Percentiles rank a stretch among this genome's conserved stretches.
Conservation (phyloP, 2,888 invertebrate species). For the Lasioglossum leucozonium region DNA sequence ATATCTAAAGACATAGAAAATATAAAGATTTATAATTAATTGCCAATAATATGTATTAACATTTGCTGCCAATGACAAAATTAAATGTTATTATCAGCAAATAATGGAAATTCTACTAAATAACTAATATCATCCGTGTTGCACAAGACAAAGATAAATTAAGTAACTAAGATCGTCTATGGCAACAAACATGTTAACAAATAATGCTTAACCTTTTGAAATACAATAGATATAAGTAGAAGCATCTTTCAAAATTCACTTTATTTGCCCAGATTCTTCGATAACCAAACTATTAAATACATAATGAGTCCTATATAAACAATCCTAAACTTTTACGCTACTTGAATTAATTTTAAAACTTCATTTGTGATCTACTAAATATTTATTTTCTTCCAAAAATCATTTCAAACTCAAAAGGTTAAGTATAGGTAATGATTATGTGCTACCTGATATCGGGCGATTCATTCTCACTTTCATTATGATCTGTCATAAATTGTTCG, state of each 20-base stretch:
- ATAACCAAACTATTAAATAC: too few species aligned
- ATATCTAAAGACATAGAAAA: slow-evolving; percentile 65
- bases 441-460: slow-evolving; percentile 30
- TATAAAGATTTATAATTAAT: not conserved
- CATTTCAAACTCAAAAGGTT: not conserved
- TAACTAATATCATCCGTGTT: not conserved
- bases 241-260: too few species aligned
- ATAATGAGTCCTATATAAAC: not conserved
- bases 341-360: not conserved
- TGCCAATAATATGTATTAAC: not conserved
- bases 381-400: not conserved
- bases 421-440: slow-evolving; percentile 5
- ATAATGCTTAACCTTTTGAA: not conserved
- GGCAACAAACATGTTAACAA: not conserved
- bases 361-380: not conserved
- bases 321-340: not conserved
- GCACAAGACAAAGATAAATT: not conserved
- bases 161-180: not conserved
- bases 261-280: too few species aligned
- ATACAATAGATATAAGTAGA: not conserved
- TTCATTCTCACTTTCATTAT: slow-evolving; percentile 66
- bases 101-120: not conserved
- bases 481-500: slow-evolving; percentile 79
- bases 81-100: not conserved
- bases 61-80: not conserved